Percentiles rank a stretch among this genome's conserved stretches.
These are phyloP conservation scores for Thecophora atra DNA, from an alignment of 2,888 invertebrate species.

Conservation along the genomic window DNA sequence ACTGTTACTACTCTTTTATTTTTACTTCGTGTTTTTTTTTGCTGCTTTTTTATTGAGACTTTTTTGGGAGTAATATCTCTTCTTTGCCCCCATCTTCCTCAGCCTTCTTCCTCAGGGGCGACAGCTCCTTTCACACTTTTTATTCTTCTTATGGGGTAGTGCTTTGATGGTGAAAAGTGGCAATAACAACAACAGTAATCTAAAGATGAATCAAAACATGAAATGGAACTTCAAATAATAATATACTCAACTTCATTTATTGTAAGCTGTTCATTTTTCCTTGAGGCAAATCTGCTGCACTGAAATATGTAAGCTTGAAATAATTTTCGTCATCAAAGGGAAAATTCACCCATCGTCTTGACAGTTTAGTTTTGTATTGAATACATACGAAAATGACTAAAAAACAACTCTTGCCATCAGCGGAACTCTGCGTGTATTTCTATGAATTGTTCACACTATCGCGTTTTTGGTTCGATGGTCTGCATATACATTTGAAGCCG, in stretches of 20 bases:
- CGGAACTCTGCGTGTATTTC: too few species aligned
- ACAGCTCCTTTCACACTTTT: background rate
- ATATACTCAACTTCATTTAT: constrained; percentile 35
- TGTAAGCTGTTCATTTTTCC: constrained; percentile 7
- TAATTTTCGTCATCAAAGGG: constrained; percentile 12
- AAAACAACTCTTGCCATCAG: too few species aligned
- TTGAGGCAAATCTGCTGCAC: constrained; percentile 12
- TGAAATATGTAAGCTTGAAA: background rate
- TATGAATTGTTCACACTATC: too few species aligned
- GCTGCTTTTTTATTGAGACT: background rate
- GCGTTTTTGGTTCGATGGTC: too few species aligned
- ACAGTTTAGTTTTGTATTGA: background rate
- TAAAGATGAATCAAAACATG: background rate
- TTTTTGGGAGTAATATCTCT: background rate
- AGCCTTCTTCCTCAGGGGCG: background rate
- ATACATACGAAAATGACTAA: background rate
- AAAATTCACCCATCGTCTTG: too few species aligned
- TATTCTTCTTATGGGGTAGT: background rate
- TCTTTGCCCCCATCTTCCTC: background rate
- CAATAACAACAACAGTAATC: background rate
- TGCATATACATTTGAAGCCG: too few species aligned
- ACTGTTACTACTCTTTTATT: background rate
- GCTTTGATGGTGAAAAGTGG: constrained; percentile 11
- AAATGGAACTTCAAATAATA: constrained; percentile 17
- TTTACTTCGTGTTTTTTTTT: background rate